phyloP scores from a whole-genome alignment of 2,113 vertebrate genomes.

The Aramus guarauna region DNA sequence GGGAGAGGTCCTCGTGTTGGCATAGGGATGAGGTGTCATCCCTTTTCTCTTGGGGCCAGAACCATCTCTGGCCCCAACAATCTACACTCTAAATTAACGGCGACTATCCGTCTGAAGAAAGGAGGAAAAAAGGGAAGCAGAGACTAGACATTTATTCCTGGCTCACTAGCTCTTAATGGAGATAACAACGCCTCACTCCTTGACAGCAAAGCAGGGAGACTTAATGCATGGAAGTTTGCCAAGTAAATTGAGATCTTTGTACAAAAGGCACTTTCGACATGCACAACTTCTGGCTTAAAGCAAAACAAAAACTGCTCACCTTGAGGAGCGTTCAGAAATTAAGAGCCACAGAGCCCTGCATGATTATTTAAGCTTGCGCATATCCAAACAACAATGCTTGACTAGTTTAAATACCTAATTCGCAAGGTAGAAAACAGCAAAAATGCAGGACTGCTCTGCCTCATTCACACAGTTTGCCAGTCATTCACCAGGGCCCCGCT shows the following conservation, averaged over 20 bases:
- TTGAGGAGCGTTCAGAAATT: constrained; percentile 20
- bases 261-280: constrained; percentile 43
- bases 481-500: not conserved
- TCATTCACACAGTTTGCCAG: not conserved
- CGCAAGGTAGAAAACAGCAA: not conserved
- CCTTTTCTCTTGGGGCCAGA: not conserved
- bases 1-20: not conserved
- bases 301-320: constrained; percentile 20
- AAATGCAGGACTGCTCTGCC: fast-evolving
- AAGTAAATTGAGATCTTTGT: constrained; percentile 60
- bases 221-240: constrained; percentile 44
- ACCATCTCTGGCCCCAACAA: not conserved
- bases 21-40: not conserved
- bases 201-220: constrained; percentile 37
- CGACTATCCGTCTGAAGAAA: not conserved
- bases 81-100: not conserved
- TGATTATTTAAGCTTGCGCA: not conserved
- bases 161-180: constrained; percentile 51
- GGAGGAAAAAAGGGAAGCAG: not conserved
- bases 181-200: constrained; percentile 44
- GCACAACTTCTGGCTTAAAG: constrained; percentile 42
- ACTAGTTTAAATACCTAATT: not conserved
- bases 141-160: constrained; percentile 3
- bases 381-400: not conserved
- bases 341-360: not conserved